A percentile compares a stretch with the other conserved stretches of the same genome.
phyloP scores from a whole-genome alignment of 2,888 invertebrate species.

The Bedellia somnulentella region DNA sequence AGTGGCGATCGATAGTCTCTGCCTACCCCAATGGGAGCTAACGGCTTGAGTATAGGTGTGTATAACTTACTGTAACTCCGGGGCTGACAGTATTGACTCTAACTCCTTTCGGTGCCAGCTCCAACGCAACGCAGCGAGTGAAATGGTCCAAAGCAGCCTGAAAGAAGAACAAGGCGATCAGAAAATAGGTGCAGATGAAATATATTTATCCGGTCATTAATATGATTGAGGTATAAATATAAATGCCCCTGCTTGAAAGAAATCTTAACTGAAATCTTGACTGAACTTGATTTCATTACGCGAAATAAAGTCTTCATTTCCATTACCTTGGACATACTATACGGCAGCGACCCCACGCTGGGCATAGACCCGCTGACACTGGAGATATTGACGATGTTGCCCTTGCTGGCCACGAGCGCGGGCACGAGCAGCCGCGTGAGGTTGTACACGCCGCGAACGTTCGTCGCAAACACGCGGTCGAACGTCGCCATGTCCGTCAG shows the following conservation, averaged over 20 bases:
- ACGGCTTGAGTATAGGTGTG: too few relatives aligned
- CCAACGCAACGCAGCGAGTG: constrained; percentile 70
- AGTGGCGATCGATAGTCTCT: too few relatives aligned
- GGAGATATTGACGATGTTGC: constrained; percentile 70
- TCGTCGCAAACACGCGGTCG: constrained; percentile 58
- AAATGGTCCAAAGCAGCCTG: constrained; percentile 72
- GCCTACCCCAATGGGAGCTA: too few relatives aligned
- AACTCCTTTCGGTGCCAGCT: constrained; percentile 60
- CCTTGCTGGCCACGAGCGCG: constrained; percentile 56
- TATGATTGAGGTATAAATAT: too few relatives aligned
- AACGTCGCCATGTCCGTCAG: constrained; percentile 11
- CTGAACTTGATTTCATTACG: too few relatives aligned
- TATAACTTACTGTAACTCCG: constrained; percentile 66
- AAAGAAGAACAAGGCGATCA: not conserved
- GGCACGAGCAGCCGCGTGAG: constrained; percentile 66
- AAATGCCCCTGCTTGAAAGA: too few relatives aligned
- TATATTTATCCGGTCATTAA: too few relatives aligned
- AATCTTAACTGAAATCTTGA: too few relatives aligned
- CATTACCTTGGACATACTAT: constrained; percentile 78
- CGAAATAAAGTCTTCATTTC: constrained; percentile 62
- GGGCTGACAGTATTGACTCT: constrained; percentile 75
- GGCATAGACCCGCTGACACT: constrained; percentile 67
- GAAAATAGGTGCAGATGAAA: too few relatives aligned
- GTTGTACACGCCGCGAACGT: constrained; percentile 56
- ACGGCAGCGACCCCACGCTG: constrained; percentile 79